Conservation (phyloP, 2,797 vertebrate genomes). For the Sorex maritimensis region DNA sequence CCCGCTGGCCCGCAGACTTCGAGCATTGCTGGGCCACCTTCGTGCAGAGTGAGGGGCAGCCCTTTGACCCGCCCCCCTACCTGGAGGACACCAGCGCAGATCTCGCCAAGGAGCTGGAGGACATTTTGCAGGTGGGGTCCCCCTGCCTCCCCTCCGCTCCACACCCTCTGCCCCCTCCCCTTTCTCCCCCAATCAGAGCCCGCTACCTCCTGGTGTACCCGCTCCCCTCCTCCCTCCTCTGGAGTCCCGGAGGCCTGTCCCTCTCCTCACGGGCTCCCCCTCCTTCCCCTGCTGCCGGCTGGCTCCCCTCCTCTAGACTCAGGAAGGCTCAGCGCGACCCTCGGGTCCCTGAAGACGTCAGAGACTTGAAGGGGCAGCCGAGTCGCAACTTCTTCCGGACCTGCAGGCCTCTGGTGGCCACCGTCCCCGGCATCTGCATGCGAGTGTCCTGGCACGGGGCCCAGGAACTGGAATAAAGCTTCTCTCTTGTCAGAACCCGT, state of each 20-base stretch:
- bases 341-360: too few species aligned
- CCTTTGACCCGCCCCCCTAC: slow-evolving; percentile 95
- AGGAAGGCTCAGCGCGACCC: too few species aligned
- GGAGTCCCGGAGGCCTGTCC: neutral
- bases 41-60: slow-evolving; percentile 91
- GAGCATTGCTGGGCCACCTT: slow-evolving; percentile 97
- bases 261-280: neutral
- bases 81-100: slow-evolving; percentile 92
- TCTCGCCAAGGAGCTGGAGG: slow-evolving; percentile 92
- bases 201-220: neutral
- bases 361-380: too few species aligned
- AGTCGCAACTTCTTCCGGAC: too few species aligned
- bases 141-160: slow-evolving; percentile 82
- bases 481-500: too few species aligned
- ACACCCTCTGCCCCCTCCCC: slow-evolving; percentile 18
- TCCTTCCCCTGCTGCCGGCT: too few species aligned
- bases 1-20: slow-evolving; percentile 90
- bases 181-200: neutral
- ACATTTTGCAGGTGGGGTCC: slow-evolving; percentile 92
- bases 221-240: neutral
- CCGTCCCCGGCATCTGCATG: too few species aligned
- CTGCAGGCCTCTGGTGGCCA: too few species aligned
- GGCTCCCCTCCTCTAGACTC: too few species aligned
- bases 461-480: too few species aligned
- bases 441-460: too few species aligned